Percentiles rank a stretch among this genome's conserved stretches.
Evolutionary conservation across 1,140 invertebrate species (phyloP).

Genomic region (Ephestia elutella): DNA sequence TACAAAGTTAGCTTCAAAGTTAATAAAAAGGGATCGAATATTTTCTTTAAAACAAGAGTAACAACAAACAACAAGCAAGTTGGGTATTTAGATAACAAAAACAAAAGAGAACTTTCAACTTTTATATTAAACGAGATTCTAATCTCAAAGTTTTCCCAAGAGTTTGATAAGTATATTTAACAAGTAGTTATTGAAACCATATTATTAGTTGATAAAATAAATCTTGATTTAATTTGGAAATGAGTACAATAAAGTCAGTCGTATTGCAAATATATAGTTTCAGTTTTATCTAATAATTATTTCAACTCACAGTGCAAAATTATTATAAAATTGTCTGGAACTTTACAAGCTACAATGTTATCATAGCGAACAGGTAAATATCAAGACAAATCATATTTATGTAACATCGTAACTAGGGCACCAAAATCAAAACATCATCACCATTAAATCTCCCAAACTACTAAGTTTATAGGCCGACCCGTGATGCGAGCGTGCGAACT

Average conservation of each 20-base stretch:
- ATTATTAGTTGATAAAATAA: not conserved
- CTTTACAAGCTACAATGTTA: no score
- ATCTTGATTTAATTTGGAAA: no score
- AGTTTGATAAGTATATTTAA: not conserved
- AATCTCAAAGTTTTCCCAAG: not conserved
- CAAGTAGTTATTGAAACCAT: not conserved
- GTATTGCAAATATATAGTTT: no score
- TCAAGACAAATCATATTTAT: not conserved
- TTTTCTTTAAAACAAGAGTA: not conserved
- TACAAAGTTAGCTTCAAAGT: no score
- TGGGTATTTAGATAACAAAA: not conserved
- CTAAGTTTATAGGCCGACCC: not conserved
- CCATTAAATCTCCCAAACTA: not conserved
- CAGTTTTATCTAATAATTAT: no score
- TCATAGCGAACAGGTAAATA: no score
- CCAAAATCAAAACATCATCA: not conserved
- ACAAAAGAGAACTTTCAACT: not conserved
- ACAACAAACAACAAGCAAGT: constrained; percentile 2
- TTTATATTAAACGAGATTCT: constrained; percentile 5
- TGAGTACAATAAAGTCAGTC: no score
- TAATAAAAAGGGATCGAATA: not conserved
- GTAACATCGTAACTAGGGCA: not conserved
- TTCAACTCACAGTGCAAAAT: no score
- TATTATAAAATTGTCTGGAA: no score
- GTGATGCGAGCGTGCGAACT: not conserved